Base-by-base conservation (phyloP, 2,797 vertebrate genomes). In the Rachycentron canadum region DNA sequence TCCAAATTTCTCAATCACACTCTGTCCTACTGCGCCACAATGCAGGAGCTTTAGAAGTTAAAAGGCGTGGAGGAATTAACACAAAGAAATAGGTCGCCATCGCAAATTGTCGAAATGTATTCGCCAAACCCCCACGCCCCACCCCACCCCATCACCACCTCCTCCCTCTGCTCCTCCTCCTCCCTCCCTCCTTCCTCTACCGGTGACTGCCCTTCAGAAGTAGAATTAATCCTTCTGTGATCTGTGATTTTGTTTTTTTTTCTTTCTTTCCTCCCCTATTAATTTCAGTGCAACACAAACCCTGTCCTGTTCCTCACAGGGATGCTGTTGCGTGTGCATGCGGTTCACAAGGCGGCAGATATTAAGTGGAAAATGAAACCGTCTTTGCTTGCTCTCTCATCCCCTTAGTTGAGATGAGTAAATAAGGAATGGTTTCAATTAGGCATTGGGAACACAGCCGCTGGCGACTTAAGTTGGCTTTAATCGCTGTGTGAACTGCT, bases 351-450 rank as follows among this genome's bases (percentile, higher is more conserved):
- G 86, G 88, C 78, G 64, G 56, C 68, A 64, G 82, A 86, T 90
- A 88, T 92, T 86, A 90, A 86, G 84, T 81, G 55, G 73, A 76
- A 89, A 81, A 76, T 82, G 79, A 82, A 90, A 78, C 79, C 30
- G 53, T 79, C 84, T 90, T 79, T 79, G 74, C 82, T 81, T 72
- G 64, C 65, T 83, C 84, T 76, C 73, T 84, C 83, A 90, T 93
- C 89, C 81, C 77, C 76, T 82, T 69, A 49, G 73, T 84, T 70
- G 70, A 88, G 79, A 91, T 91, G 91, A 94, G 94, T 93, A 94
- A 95, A 95, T 94, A 95, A 92, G 90, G 84, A 91, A 91, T 82
- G 89, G 84, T 92, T 95, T 94, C 92, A 91, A 94, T 94, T 94
- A 94, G 88, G 83, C 75, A 12, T 76, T 14, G 86, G 85, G 87